Evolutionary conservation across 2,888 invertebrate genomes (phyloP).

Genomic region (Rhagonycha lutea): DNA sequence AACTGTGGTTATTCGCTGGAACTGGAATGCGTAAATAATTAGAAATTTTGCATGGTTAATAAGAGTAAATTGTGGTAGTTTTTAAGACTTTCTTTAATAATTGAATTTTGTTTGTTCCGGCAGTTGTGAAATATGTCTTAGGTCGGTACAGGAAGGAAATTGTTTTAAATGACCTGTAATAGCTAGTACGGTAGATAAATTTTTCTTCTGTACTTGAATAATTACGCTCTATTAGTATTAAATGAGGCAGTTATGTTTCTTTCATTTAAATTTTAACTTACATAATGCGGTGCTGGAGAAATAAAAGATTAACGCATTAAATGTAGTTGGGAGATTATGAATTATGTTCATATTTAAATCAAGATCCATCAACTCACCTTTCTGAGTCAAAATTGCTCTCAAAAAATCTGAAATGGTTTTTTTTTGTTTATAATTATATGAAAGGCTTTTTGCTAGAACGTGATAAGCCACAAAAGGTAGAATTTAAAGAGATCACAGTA

Average conservation of each 20-base stretch:
- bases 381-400: too few relatives aligned
- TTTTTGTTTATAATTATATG: too few relatives aligned
- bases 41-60: not conserved
- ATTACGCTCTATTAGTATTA: not conserved
- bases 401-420: too few relatives aligned
- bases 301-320: not conserved
- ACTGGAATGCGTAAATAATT: not conserved
- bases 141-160: not conserved
- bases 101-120: not conserved
- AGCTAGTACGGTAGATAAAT: not conserved
- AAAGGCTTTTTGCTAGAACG: too few relatives aligned
- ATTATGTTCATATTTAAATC: not conserved
- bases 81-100: not conserved
- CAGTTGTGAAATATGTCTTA: not conserved
- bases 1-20: not conserved
- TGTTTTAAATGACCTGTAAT: not conserved
- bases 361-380: not conserved
- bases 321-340: not conserved
- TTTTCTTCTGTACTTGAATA: not conserved
- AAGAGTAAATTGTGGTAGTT: not conserved
- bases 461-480: too few relatives aligned
- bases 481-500: too few relatives aligned
- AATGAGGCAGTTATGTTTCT: not conserved
- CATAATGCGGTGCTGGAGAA: not conserved
- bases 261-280: not conserved